phyloP scores from a whole-genome alignment of 2,888 invertebrate species.

The Epinotia demarniana region DNA sequence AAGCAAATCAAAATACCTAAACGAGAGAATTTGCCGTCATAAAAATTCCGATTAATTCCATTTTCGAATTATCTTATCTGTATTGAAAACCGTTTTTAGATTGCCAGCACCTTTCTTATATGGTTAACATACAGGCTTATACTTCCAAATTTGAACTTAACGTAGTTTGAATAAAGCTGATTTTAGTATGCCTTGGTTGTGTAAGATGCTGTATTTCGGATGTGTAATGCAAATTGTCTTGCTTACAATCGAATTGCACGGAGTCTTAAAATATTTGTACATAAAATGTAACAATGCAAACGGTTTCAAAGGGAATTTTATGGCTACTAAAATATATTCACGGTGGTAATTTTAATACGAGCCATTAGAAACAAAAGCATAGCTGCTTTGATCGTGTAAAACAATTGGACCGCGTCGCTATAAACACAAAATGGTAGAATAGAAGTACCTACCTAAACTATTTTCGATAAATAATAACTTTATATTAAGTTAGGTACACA shows the following conservation, averaged over 20 bases:
- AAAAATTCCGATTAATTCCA: slow-evolving; percentile 5
- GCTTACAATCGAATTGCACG: slow-evolving; percentile 31
- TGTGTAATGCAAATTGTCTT: slow-evolving; percentile 6
- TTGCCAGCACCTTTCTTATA: slow-evolving; percentile 15
- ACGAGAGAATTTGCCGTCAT: neutral
- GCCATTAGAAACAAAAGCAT: neutral
- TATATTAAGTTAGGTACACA: no score
- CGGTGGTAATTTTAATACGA: slow-evolving; percentile 25
- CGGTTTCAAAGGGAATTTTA: slow-evolving; percentile 10
- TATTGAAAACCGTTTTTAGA: neutral
- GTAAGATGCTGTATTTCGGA: neutral
- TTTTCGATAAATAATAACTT: no score
- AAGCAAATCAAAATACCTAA: neutral
- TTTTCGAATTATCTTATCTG: slow-evolving; percentile 14
- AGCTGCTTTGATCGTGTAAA: neutral
- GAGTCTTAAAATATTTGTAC: slow-evolving; percentile 30
- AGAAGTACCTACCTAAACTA: no score
- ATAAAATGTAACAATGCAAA: slow-evolving; percentile 43
- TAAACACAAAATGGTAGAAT: neutral
- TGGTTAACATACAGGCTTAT: neutral
- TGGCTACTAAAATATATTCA: slow-evolving; percentile 21
- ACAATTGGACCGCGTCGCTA: neutral
- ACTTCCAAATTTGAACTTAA: slow-evolving; percentile 4
- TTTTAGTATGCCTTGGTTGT: neutral
- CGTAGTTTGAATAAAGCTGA: neutral